Evolutionary conservation across 1,140 invertebrate genomes (phyloP).

Genomic region (Ceratina japonica): DNA sequence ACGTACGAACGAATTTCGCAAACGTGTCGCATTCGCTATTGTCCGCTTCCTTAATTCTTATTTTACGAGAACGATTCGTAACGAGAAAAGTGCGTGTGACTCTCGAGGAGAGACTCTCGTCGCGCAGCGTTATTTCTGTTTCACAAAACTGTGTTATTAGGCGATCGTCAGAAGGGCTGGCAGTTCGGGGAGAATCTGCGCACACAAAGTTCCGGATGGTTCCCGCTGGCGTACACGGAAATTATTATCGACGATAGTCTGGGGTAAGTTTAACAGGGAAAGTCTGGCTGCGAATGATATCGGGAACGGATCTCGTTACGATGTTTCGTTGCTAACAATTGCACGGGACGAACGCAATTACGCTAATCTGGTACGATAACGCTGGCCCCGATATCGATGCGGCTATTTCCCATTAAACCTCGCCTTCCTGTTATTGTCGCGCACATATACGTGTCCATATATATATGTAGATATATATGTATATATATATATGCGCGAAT

Average conservation of each 20-base stretch:
- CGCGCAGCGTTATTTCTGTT: constrained; percentile 21
- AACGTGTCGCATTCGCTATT: not conserved
- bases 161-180: constrained; percentile 95
- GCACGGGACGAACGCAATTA: constrained; percentile 39
- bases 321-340: constrained; percentile 41
- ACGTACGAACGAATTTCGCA: not conserved
- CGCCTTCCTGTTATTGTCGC: constrained; percentile 46
- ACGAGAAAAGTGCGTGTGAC: too few species aligned
- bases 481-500: constrained; percentile 22
- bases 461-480: not conserved
- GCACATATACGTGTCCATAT: too few species aligned
- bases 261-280: constrained; percentile 60
- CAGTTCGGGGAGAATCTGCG: constrained; percentile 96
- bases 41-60: not conserved
- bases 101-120: too few species aligned
- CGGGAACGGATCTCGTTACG: constrained; percentile 33
- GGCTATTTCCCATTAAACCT: constrained; percentile 37
- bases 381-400: constrained; percentile 27
- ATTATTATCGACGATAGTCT: constrained; percentile 82
- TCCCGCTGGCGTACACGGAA: constrained; percentile 95
- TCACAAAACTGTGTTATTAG: constrained; percentile 66
- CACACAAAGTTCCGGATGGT: constrained; percentile 95
- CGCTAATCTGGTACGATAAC: constrained; percentile 48
- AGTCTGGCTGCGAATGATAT: constrained; percentile 20
- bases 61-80: too few species aligned